Base-by-base conservation (phyloP, 2,888 invertebrate species). In the Choreutis nemorana region DNA sequence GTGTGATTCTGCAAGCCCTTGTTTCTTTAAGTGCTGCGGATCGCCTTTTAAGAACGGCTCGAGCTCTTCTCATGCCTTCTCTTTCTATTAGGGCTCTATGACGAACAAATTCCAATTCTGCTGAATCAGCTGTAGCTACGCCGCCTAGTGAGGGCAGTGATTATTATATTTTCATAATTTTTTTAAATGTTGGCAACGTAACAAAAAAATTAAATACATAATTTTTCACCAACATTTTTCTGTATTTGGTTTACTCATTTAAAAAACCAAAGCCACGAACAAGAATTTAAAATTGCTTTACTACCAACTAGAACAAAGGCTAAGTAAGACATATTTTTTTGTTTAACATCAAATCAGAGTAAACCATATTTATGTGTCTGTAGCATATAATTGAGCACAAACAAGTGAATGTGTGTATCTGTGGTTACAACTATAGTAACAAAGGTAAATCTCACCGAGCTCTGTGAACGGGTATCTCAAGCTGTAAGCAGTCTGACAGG, bases 1-100 rank as follows among this genome's bases (percentile, higher is more conserved):
- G 65, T 25, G 64, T 60, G 8, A 59, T 54, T 28, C 56, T 36
- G 67, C 86, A 32, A 77, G 83, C 65, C 82, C 89, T 29, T 77
- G 81, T 42, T 28, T 87, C 85, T 13, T 86, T 79, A 29, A 91
- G 84, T 26, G 85, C 84, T 23, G 83, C 85, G 31, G 86, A 81
- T 33, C 91, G 85, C 2, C 85, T 82, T 22, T 85, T 81, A 34
- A 91, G 57, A 28, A 86, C 89, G 35, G 89, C 90, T 41, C 90
- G 84, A n/a, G 91, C 91, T 2, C 90, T 80, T n/a, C 90, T 81
- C 56, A 91, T 89, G 11, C 90, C 90, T 49, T 91, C 91, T 4
- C 91, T 68, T 52, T 91, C 91, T 22, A 91, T 77, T 41, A 91
- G 84, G 27, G 91, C 90, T 29, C 91, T 84, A 53, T 91, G 91